Evolutionary conservation across 1,140 invertebrate genomes (phyloP), one percentile per base, ranked within the genome.

Genomic region (Trichonephila inaurata): DNA sequence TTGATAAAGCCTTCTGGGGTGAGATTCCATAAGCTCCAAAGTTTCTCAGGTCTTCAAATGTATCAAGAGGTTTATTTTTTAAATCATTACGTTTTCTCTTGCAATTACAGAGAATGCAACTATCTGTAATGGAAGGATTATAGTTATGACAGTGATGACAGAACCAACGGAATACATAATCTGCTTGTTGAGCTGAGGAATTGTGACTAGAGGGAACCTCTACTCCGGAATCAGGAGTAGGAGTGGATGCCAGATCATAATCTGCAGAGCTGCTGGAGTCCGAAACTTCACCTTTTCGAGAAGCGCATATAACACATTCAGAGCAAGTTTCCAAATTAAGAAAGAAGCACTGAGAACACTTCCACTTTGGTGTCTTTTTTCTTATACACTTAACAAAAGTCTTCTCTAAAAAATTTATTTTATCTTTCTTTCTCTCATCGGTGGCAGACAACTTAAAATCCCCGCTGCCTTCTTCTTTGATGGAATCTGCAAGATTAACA

Each of bases 261-360:
- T 89, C 91, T 16, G 61, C 14, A 86, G 62, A 24, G 62, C 40
- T 89, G 24, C 66, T 77, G n/a, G 69, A 89, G 14, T 89, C 90
- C 2, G 72, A 60, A 87, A 51, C 44, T 44, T 92, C 91, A 12
- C 62, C 82, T 51, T 94, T 94, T 12, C 69, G 72, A 24, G 81
- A 93, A 24, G 94, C 64, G 91, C 95, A 95, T 86, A 95, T 88
- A 28, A 95, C 95, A 94, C 95, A 95, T 94, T 95, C 95, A 24
- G 94, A 94, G 66, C 94, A 95, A 18, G 94, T 94, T 72, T 94
- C 93, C n/a, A 95, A 69, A 89, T 95, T 95, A 8, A 92, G 28
- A 85, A 95, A 95, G 44, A 69, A 66, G 92, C 95, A 95, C 24
- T 93, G 66, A 33, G 44, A 5, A 72, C 95, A 95, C 24, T 91